Evolutionary conservation across 37 sponge, comb jelly and placozoan genomes (phyloP), one percentile per base, ranked within the genome.

Genomic region (Ephydatia muelleri): DNA sequence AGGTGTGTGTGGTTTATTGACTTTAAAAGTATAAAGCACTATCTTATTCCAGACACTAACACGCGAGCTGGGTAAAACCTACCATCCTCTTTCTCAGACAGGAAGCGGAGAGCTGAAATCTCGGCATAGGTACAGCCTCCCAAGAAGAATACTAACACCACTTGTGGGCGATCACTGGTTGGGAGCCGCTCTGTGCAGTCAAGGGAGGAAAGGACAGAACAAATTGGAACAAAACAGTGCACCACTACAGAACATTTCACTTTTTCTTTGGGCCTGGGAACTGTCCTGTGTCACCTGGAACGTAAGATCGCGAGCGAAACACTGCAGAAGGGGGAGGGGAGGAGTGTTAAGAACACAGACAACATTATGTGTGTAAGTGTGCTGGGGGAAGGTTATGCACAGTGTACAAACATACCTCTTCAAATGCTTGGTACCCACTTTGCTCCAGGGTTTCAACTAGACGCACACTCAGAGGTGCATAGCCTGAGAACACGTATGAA

Each of bases 81-180:
- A 90, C 95, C 90, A 49, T 94, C 94, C 26, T 98, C 94, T 31
- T 75, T 92, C 32, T 84, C 80, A 16, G 97, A 85, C 27, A 96
- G 88, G 85, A 93, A 99, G 2, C 97, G 75, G 35, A 99, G 87
- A 8, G 99, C 99, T 27, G 97, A 89, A 22, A 99, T 90, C 80
- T 99, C 99, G 49, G 97, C 97, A 71, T 90, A 95, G 2, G 96
- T 95, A 48, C 92, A 91, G 0, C 99, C 99, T 23, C 99, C 99
- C 31, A 99, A 69, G 92, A 99, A 99, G 87, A 90, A 94, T 27
- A 99, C 94, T 64, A 99, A 73, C 2, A 92, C 87, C 0, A 94
- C 73, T 65, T 87, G 83, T 31, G 84, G 90, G 16, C 81, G 70
- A 33, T 92, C 96, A 21, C 83, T 33, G 4, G 88, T 69, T 19